A percentile compares a stretch with the other conserved stretches of the same genome.
phyloP scores from a whole-genome alignment of 1,140 invertebrate species.

The Brachionus calyciflorus region DNA sequence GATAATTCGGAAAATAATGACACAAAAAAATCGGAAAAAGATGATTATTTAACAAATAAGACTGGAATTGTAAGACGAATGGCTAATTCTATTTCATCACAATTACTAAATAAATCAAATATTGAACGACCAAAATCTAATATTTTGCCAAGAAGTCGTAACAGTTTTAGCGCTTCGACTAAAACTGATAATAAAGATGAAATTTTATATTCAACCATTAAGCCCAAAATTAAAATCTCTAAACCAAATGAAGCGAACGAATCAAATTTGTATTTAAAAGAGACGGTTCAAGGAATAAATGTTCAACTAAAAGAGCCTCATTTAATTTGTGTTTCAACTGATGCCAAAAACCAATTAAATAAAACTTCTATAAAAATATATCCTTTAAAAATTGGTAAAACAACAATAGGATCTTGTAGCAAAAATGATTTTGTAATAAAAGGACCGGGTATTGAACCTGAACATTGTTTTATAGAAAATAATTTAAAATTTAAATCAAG shows the following conservation, averaged over 20 bases:
- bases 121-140: background rate
- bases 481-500: constrained; percentile 51
- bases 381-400: constrained; percentile 66
- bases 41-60: background rate
- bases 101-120: constrained; percentile 18
- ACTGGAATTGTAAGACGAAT: constrained; percentile 15
- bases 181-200: background rate
- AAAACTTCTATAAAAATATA: constrained; percentile 58
- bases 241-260: background rate
- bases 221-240: background rate
- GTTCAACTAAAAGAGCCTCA: constrained; percentile 81
- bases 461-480: constrained; percentile 81
- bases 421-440: constrained; percentile 75
- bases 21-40: constrained; percentile 2
- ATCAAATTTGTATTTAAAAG: constrained; percentile 54
- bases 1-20: background rate
- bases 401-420: constrained; percentile 66
- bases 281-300: constrained; percentile 67
- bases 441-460: constrained; percentile 73
- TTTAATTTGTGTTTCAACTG: constrained; percentile 71
- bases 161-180: background rate
- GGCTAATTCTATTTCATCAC: constrained; percentile 15
- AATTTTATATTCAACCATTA: too few species aligned
- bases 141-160: background rate
- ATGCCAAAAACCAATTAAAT: constrained; percentile 60